These are phyloP conservation scores for Drosophila malerkotliana DNA, from an alignment of 1,140 invertebrate species.

Conservation along the genomic window DNA sequence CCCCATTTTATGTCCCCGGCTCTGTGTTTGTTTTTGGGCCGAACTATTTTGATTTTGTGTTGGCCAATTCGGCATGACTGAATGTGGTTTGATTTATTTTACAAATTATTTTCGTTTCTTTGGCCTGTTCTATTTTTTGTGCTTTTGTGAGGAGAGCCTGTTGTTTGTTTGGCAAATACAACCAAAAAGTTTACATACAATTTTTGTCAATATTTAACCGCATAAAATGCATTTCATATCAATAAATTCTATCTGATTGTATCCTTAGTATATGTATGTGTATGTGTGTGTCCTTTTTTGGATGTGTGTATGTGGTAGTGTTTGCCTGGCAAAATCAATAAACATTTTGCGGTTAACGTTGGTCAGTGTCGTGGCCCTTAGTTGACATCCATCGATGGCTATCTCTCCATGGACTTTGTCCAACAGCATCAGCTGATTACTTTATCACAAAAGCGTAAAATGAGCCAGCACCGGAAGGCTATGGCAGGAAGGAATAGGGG, in stretches of 20 bases:
- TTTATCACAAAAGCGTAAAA: constrained; percentile 80
- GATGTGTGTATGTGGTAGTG: not conserved
- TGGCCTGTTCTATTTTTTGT: not conserved
- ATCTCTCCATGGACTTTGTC: constrained; percentile 58
- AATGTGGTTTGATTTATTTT: constrained; percentile 36
- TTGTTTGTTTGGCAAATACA: constrained; percentile 51
- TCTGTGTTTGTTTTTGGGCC: constrained; percentile 37
- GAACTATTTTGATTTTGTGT: constrained; percentile 53
- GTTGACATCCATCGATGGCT: constrained; percentile 53
- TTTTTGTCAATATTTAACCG: constrained; percentile 64
- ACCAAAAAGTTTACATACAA: constrained; percentile 63
- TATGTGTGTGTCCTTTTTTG: not conserved
- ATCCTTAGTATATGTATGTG: not conserved
- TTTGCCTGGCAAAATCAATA: constrained; percentile 57
- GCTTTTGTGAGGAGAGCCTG: not conserved
- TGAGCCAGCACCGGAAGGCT: constrained; percentile 41
- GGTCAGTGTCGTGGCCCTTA: constrained; percentile 47
- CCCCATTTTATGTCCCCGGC: constrained; percentile 31
- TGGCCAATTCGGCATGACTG: constrained; percentile 50
- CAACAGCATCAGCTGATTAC: constrained; percentile 78
- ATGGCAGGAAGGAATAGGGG: not conserved
- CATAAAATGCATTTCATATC: constrained; percentile 50
- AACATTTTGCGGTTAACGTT: constrained; percentile 56
- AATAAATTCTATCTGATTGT: constrained; percentile 17
- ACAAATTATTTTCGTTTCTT: constrained; percentile 32